These are phyloP conservation scores for Chymomyza procnemis DNA, from an alignment of 2,888 invertebrate species.

Conservation along the genomic window DNA sequence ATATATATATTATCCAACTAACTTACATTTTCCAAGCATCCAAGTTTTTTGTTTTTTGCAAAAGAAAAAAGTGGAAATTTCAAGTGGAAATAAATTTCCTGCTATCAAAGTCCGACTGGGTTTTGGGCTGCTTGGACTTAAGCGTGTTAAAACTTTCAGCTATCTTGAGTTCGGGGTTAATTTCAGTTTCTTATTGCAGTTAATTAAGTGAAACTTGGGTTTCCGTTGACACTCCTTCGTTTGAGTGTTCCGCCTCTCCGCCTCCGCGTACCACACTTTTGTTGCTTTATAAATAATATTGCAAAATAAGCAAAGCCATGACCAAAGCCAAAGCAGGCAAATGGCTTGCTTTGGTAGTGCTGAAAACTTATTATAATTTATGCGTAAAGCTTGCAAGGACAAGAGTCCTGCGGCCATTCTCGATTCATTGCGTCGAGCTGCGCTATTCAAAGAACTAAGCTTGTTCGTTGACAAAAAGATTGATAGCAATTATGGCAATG, in stretches of 20 bases:
- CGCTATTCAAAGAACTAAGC: neutral
- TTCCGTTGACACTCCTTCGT: constrained; percentile 8
- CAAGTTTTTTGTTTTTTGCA: neutral
- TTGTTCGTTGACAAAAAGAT: neutral
- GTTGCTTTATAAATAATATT: neutral
- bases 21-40: too few relatives aligned
- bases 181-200: constrained; percentile 70
- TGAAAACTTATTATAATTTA: constrained; percentile 48
- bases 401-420: neutral
- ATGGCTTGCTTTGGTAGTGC: neutral
- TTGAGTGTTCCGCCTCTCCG: neutral
- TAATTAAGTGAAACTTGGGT: constrained; percentile 68
- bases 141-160: neutral
- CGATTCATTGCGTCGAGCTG: neutral
- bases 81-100: neutral
- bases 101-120: neutral
- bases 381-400: constrained; percentile 23
- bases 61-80: neutral
- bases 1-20: too few relatives aligned
- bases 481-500: neutral
- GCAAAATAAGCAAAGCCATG: neutral
- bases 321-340: constrained; percentile 3
- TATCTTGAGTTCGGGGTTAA: constrained; percentile 41
- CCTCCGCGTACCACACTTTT: neutral
- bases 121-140: neutral